Evolutionary conservation across 1,140 invertebrate genomes (phyloP), one percentile per base, ranked within the genome.

Genomic region (Leptinotarsa defecta): DNA sequence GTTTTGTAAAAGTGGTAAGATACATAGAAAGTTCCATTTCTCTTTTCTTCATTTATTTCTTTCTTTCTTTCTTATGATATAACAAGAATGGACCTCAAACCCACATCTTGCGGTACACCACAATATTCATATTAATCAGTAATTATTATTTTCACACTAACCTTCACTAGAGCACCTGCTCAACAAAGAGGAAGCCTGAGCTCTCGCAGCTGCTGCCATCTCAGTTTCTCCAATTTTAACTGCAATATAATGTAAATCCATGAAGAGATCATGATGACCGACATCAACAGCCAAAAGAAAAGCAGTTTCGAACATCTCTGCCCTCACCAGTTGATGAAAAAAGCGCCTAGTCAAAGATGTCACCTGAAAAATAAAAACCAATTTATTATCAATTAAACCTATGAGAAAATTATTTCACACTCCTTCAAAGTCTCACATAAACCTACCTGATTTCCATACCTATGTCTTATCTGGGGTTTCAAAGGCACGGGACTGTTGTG

Each of bases 231-330:
- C 90, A 74, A 91, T 88, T 71, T 90, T 88, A 74, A 90, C 86
- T 43, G 94, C 94, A 76, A 93, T 91, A 86, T 93, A 94, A 83
- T 94, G 91, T 61, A 96, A 89, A 86, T 96, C 94, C 91, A 94
- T 91, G 81, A 94, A 95, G 52, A 94, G 88, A 86, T 95, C 94
- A 81, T 93, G 92, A 83, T 94, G 92, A 48, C 90, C 90, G 71
- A 97, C 88, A 84, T 96, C 94, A 79, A 96, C 93, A 17, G 94
- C 95, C 67, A 97, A 86, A 74, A 94, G 90, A 81, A 95, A 94
- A 13, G 95, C 94, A 83, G 95, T 96, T 82, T 96, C 94, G 84
- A 94, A 92, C 68, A 94, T 87, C 73, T 91, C 90, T 82, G 94
- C 91, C 76, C 94, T 89, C 34, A 95, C 85, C 68, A 95, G 84